A percentile compares a stretch with the other conserved stretches of the same genome.
Evolutionary conservation across 2,888 invertebrate genomes (phyloP).

Genomic region (Bedellia somnulentella): DNA sequence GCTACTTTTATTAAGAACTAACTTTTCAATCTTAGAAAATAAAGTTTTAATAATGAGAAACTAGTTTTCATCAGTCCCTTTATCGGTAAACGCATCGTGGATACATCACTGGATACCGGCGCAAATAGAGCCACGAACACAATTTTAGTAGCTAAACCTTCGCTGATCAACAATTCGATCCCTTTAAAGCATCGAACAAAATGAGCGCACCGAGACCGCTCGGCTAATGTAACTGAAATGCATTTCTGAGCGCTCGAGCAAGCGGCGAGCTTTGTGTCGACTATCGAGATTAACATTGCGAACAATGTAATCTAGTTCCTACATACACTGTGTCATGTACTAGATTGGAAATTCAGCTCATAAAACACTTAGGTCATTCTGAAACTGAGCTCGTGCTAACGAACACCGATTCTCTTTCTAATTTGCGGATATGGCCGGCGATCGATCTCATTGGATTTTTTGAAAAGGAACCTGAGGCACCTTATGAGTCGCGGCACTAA

Average conservation of each 20-base stretch:
- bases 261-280: constrained; percentile 38
- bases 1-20: no score
- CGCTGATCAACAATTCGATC: constrained; percentile 18
- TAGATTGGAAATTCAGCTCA: no score
- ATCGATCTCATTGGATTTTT: constrained; percentile 60
- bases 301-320: no score
- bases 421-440: constrained; percentile 57
- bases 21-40: no score
- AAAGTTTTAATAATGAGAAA: no score
- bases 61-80: no score
- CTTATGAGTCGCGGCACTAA: constrained; percentile 47
- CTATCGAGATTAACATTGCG: constrained; percentile 33
- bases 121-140: constrained; percentile 33
- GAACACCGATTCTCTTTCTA: constrained; percentile 55
- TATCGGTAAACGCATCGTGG: no score
- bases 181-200: constrained; percentile 26
- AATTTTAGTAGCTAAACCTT: constrained; percentile 29
- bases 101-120: no score
- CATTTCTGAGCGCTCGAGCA: constrained; percentile 32
- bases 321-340: no score
- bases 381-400: constrained; percentile 23
- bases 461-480: constrained; percentile 42
- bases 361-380: constrained; percentile 21
- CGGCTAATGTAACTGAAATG: constrained; percentile 33
- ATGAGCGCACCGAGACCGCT: constrained; percentile 31